Evolutionary conservation across 1,140 invertebrate species (phyloP), one percentile per base, ranked within the genome.

Genomic region (Drosophila ananassae): DNA sequence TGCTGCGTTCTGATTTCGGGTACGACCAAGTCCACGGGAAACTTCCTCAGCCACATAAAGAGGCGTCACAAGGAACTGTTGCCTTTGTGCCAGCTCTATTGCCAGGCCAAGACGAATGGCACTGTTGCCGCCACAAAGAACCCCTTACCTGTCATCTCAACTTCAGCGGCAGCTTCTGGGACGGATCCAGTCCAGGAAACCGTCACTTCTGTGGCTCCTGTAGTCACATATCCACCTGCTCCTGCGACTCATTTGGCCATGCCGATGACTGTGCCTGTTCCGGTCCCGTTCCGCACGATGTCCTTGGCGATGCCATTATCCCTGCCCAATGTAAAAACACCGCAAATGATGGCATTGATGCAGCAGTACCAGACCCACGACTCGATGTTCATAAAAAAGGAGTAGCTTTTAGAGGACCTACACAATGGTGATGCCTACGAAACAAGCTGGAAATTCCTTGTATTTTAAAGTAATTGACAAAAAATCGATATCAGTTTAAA

Each of bases 21-120:
- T 2, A 91, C 90, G 21, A 89, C 85, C 25, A 91, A 91, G 47
- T 91, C 90, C 0, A 91, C 90, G 13, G 90, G 90, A 2, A 91
- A 91, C 28, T 91, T 91, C 13, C 77, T 91, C 13, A 91, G 90
- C 63, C 90, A 91, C 50, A 91, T 91, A 17, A 91, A 91, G 54
- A 71, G 90, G 1, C 77, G 90, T 2, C 90, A 91, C 53, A 91
- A 91, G 59, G 85, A 91, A 24, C 69, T 91, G 7, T 32, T 91
- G 47, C 55, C 82, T 0, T 51, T 77, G 9, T 91, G 90, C 6
- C 90, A 91, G 41, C 69, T 79, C 6, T 91, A 91, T 17, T 91
- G 90, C n/a, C 90, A 90, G 67, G 80, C 89, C 10, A 90, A 90
- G 46, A 60, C 62, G 7, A 89, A 61, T 30, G 34, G 55, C 10